Evolutionary conservation across 2,888 invertebrate species (phyloP).

Genomic region (Drosophila eohydei): DNA sequence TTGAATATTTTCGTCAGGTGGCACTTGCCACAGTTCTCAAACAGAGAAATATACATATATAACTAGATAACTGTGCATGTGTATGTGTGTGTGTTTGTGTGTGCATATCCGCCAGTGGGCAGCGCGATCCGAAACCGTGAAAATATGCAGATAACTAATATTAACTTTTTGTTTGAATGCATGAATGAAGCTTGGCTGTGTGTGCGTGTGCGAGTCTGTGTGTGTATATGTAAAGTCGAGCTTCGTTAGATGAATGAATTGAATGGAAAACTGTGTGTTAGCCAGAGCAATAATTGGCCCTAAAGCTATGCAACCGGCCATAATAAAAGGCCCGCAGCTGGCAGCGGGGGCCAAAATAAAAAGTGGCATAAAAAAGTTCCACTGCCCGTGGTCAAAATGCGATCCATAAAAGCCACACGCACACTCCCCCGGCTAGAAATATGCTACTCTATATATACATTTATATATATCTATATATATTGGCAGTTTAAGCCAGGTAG

Average conservation of each 20-base stretch:
- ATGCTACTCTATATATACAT: conserved; percentile 1
- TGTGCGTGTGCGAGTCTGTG: conserved; percentile 8
- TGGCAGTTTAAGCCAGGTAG: conserved; percentile 30
- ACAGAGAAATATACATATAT: conserved; percentile 6
- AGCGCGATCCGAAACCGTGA: conserved; percentile 72
- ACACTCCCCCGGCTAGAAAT: conserved; percentile 3
- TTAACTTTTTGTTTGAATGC: conserved; percentile 74
- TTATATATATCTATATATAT: not conserved
- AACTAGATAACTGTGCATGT: conserved; percentile 2
- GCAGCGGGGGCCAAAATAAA: conserved; percentile 16
- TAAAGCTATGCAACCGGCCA: conserved; percentile 12
- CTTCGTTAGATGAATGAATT: conserved; percentile 47
- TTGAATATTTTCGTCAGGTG: conserved; percentile 65
- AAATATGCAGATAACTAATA: conserved; percentile 78
- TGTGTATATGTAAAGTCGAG: conserved; percentile 25
- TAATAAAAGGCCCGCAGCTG: conserved; percentile 40
- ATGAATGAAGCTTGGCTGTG: conserved; percentile 68
- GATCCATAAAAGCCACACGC: conserved; percentile 25
- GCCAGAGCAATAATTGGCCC: conserved; percentile 42
- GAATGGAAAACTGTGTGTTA: conserved; percentile 32
- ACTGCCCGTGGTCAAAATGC: conserved; percentile 34
- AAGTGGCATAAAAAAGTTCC: conserved; percentile 19
- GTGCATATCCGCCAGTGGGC: conserved; percentile 71
- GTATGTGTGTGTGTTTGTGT: conserved; percentile 24
- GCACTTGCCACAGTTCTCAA: conserved; percentile 55